phyloP scores from a whole-genome alignment of 2,113 vertebrate genomes.

The Paralichthys olivaceus region DNA sequence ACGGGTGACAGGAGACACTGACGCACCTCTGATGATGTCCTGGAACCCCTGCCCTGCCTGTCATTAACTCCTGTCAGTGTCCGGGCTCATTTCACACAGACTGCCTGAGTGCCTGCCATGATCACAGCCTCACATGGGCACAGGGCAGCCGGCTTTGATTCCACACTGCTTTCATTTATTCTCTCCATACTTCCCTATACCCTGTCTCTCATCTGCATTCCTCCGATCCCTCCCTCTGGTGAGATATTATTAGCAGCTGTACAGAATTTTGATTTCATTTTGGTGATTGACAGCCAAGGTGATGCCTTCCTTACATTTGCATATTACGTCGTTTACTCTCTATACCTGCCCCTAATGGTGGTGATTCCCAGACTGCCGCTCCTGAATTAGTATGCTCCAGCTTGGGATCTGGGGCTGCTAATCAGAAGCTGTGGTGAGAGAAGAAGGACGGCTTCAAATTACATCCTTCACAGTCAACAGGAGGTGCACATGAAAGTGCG shows the following conservation, averaged over 20 bases:
- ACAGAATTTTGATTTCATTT: constrained; percentile 69
- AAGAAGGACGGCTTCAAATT: constrained; percentile 79
- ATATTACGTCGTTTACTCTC: constrained; percentile 66
- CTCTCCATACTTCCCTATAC: constrained; percentile 37
- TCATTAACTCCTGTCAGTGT: constrained; percentile 59
- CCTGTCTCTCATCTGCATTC: constrained; percentile 34
- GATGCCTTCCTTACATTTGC: constrained; percentile 73
- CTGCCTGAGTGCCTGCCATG: constrained; percentile 36
- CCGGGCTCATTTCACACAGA: constrained; percentile 54
- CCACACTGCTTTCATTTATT: constrained; percentile 60
- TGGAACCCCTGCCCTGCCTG: constrained; percentile 29
- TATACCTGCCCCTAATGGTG: constrained; percentile 72
- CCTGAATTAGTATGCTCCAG: constrained; percentile 79
- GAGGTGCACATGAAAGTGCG: constrained; percentile 82
- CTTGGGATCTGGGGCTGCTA: constrained; percentile 76
- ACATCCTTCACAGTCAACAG: constrained; percentile 81
- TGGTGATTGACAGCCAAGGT: constrained; percentile 77
- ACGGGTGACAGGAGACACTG: constrained; percentile 31
- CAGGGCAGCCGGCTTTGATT: constrained; percentile 60
- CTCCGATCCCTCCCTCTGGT: constrained; percentile 38
- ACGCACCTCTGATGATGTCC: constrained; percentile 31
- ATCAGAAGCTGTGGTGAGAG: constrained; percentile 76
- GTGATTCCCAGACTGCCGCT: constrained; percentile 76
- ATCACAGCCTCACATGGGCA: constrained; percentile 56
- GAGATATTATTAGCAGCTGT: constrained; percentile 71